Evolutionary conservation across 2,797 vertebrate species (phyloP).

Genomic region (Xiphorhynchus erythropygius): DNA sequence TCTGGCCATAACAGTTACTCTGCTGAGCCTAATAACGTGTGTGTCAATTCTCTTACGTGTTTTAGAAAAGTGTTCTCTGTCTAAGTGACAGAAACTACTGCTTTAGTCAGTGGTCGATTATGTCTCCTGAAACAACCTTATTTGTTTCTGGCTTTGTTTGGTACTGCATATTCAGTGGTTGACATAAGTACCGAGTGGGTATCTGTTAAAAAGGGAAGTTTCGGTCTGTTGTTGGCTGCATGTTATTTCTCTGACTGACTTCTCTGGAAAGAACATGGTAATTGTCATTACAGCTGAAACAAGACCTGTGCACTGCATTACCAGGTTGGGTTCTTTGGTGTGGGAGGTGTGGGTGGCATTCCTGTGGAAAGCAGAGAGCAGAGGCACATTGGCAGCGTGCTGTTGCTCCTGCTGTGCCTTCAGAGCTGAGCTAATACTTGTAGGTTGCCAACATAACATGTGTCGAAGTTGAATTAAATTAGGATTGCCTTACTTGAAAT

Average conservation of each 20-base stretch:
- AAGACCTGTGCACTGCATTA: background rate
- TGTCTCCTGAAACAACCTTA: background rate
- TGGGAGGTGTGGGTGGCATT: background rate
- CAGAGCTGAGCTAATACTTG: background rate
- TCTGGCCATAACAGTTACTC: background rate
- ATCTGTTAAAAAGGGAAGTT: background rate
- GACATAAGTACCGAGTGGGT: background rate
- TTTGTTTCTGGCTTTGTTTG: background rate
- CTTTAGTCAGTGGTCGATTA: background rate
- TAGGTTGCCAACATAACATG: fast-evolving
- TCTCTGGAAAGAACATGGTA: background rate
- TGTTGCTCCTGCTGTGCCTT: background rate
- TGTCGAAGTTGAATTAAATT: background rate
- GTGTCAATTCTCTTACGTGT: fast-evolving
- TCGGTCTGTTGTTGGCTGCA: background rate
- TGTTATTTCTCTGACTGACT: background rate
- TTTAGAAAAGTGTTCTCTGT: background rate
- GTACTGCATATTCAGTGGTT: background rate
- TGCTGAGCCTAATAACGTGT: background rate
- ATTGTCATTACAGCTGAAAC: background rate
- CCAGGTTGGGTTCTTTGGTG: background rate
- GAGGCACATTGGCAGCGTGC: fast-evolving
- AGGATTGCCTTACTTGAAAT: background rate
- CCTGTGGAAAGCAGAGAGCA: background rate
- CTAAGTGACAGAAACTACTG: background rate